Evolutionary conservation across 2,797 vertebrate species (phyloP).

Genomic region (Emydoidea blandingii): DNA sequence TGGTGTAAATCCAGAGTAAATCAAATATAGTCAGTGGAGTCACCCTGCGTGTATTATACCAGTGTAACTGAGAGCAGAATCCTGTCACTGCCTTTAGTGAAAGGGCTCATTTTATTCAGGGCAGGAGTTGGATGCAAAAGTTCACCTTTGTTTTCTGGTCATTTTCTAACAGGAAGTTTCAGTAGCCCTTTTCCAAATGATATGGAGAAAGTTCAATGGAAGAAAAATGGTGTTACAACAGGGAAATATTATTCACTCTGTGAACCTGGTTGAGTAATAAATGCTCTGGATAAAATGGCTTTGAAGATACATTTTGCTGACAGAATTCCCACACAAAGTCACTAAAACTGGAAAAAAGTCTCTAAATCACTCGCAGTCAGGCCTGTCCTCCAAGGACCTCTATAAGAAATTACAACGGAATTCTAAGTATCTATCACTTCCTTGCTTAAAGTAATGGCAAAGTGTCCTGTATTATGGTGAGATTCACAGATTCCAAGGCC

Average conservation of each 20-base stretch:
- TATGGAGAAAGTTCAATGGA: background rate
- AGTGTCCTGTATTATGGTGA: background rate
- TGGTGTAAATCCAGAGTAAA: background rate
- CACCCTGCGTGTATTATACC: background rate
- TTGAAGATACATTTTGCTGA: constrained; percentile 37
- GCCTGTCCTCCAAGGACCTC: background rate
- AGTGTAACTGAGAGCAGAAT: background rate
- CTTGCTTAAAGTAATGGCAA: background rate
- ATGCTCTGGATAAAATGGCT: background rate
- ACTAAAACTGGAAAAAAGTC: background rate
- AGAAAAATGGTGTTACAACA: background rate
- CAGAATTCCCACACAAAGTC: constrained; percentile 38
- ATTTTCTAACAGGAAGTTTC: background rate
- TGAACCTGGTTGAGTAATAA: constrained; percentile 8
- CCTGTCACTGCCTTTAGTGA: background rate
- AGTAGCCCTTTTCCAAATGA: background rate
- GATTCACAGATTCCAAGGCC: background rate
- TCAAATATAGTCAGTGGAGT: background rate
- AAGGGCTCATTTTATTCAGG: background rate
- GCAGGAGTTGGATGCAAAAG: background rate
- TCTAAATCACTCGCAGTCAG: constrained; percentile 1
- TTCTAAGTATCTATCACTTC: constrained; percentile 18
- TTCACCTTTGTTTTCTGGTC: background rate
- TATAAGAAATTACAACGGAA: background rate
- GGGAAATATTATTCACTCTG: background rate